phyloP scores from a whole-genome alignment of 2,888 invertebrate species.

The Neoitamus cyanurus region DNA sequence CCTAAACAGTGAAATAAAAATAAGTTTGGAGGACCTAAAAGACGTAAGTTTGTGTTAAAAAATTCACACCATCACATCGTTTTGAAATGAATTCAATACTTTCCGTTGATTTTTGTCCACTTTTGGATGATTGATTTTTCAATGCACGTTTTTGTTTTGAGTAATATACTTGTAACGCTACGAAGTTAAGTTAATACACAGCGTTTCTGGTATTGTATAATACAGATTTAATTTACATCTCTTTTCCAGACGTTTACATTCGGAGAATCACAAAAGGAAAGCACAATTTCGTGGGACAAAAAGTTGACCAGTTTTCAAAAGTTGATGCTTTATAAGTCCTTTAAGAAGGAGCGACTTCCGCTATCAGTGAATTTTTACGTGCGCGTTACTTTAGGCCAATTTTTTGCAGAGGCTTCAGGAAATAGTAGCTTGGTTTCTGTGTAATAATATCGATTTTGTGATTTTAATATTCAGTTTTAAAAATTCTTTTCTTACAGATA shows the following conservation, averaged over 20 bases:
- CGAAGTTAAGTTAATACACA: too few relatives aligned
- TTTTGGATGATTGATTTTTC: too few relatives aligned
- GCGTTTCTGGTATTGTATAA: too few relatives aligned
- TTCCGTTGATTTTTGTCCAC: too few relatives aligned
- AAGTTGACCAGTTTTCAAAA: constrained; percentile 79
- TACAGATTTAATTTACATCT: not conserved
- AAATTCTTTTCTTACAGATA: constrained; percentile 69
- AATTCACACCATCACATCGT: not conserved
- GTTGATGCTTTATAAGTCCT: constrained; percentile 79
- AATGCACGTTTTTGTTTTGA: not conserved
- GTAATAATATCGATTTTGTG: constrained; percentile 56
- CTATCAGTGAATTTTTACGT: constrained; percentile 86
- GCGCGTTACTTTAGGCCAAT: constrained; percentile 77
- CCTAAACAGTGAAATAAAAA: constrained; percentile 69
- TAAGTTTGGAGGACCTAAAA: constrained; percentile 72
- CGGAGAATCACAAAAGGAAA: constrained; percentile 62
- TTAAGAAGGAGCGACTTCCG: constrained; percentile 84
- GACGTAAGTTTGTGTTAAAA: constrained; percentile 56
- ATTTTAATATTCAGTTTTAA: constrained; percentile 33
- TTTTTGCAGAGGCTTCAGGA: constrained; percentile 85
- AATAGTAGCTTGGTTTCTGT: constrained; percentile 63
- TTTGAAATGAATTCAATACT: not conserved
- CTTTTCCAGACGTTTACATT: constrained; percentile 70
- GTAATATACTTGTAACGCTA: too few relatives aligned
- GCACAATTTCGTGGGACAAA: constrained; percentile 72